Conservation (phyloP, 2,797 vertebrate genomes). For the Poecilia wingei region DNA sequence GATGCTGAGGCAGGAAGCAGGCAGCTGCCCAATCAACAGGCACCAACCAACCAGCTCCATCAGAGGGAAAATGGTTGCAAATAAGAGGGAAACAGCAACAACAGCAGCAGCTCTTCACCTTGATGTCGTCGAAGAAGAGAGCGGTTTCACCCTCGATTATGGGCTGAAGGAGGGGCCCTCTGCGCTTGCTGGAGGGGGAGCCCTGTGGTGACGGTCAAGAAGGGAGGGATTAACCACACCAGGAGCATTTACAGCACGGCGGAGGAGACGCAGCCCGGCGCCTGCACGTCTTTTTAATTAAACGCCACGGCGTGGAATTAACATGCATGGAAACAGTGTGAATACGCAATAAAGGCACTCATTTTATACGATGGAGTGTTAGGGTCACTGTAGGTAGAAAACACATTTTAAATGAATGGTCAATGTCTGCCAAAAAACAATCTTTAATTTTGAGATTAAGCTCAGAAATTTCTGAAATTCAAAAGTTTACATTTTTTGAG, state of each 20-base stretch:
- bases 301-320: neutral
- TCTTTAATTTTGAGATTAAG: too few relatives aligned
- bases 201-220: conserved; percentile 91
- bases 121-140: conserved; percentile 98
- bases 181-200: conserved; percentile 98
- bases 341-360: too few relatives aligned
- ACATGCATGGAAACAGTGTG: neutral
- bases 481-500: too few relatives aligned
- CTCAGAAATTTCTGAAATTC: too few relatives aligned
- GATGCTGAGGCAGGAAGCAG: conserved; percentile 39
- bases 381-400: too few relatives aligned
- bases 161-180: conserved; percentile 98
- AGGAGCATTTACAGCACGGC: conserved; percentile 23
- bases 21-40: conserved; percentile 72
- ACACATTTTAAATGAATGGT: too few relatives aligned
- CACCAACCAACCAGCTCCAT: conserved; percentile 65
- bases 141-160: conserved; percentile 99
- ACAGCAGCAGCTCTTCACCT: conserved; percentile 89
- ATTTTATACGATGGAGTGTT: too few relatives aligned
- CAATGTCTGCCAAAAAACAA: too few relatives aligned
- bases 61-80: conserved; percentile 42
- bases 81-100: conserved; percentile 62
- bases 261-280: conserved; percentile 3
- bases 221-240: conserved; percentile 76
- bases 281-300: neutral